phyloP scores from a whole-genome alignment of 1,140 invertebrate genomes.

The Brevipalpus yothersi region DNA sequence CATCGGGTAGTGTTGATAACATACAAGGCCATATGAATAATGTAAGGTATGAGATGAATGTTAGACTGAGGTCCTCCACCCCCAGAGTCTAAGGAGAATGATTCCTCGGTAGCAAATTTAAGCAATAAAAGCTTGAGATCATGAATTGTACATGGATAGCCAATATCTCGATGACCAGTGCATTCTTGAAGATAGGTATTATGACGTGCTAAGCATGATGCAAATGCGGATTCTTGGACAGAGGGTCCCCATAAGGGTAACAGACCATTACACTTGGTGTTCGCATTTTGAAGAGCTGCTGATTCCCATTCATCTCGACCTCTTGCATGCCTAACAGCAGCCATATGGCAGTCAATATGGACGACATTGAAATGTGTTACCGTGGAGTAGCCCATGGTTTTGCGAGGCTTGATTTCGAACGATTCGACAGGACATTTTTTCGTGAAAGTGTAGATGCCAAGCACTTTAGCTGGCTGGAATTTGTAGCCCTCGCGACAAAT shows the following conservation, averaged over 20 bases:
- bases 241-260: slow-evolving; percentile 86
- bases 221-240: slow-evolving; percentile 80
- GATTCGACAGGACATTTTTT: slow-evolving; percentile 87
- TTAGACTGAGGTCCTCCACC: slow-evolving; percentile 91
- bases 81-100: slow-evolving; percentile 87
- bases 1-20: slow-evolving; percentile 68
- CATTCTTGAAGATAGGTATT: slow-evolving; percentile 22
- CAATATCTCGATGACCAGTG: slow-evolving; percentile 40
- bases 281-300: slow-evolving; percentile 86
- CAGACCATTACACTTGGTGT: slow-evolving; percentile 86
- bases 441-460: slow-evolving; percentile 91
- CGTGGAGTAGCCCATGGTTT: slow-evolving; percentile 46
- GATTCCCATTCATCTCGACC: slow-evolving; percentile 89
- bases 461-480: slow-evolving; percentile 68
- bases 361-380: slow-evolving; percentile 96
- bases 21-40: slow-evolving; percentile 82
- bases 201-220: slow-evolving; percentile 54
- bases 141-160: slow-evolving; percentile 62
- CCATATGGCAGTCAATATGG: slow-evolving; percentile 92
- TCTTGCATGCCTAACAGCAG: slow-evolving; percentile 51
- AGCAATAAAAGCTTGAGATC: slow-evolving; percentile 74
- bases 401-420: slow-evolving; percentile 59
- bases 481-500: slow-evolving; percentile 95
- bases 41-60: slow-evolving; percentile 81
- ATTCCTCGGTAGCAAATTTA: slow-evolving; percentile 73